Base-by-base conservation (phyloP, 2,888 invertebrate genomes). In the Cheilosia soror region DNA sequence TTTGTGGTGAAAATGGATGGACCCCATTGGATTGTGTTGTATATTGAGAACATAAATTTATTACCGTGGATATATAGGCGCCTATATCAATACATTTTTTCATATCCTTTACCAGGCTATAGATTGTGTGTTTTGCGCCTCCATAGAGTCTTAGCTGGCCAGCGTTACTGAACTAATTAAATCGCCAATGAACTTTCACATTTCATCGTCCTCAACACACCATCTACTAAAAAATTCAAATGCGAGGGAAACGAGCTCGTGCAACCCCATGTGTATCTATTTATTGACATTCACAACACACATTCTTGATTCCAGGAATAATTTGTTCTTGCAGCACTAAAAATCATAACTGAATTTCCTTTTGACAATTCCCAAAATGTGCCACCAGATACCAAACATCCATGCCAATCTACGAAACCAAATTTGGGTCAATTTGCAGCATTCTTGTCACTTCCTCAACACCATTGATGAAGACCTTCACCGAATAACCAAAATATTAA, bases 251-350 rank as follows among this genome's bases (percentile, higher is more conserved):
- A 37, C 33, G 29, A 29, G 15, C 5, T 9, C 11, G n/a, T n/a
- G n/a, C n/a, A n/a, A n/a, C 5, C 9, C 20, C 25, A 69, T 69
- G 55, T 47, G 57, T 69, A 69, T 69, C 33, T 42, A 69, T 57
- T 7, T 42, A 69, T 57, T 7, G 4, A 13, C 37, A 20, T 13
- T 2, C 25, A 20, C 15, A 29, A 20, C 15, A 15, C 5, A 15
- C 49, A 27, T 3, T 5, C n/a, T 6, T 15, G 20, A 42, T 5
- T 20, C 29, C 27, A 27, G 51, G 53, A n/a, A 9, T 3, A 20
- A 44, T 49, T n/a, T n/a, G n/a, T n/a, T n/a, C n/a, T n/a, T n/a
- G n/a, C n/a, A n/a, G n/a, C n/a, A n/a, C n/a, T n/a, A n/a, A n/a
- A n/a, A 37, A 6, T 72, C 20, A 44, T 31, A 63, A 63, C 63